A percentile compares a stretch with the other conserved stretches of the same genome.
These are phyloP conservation scores for Oscheius onirici DNA, from an alignment of 2,888 invertebrate species.

Conservation along the genomic window DNA sequence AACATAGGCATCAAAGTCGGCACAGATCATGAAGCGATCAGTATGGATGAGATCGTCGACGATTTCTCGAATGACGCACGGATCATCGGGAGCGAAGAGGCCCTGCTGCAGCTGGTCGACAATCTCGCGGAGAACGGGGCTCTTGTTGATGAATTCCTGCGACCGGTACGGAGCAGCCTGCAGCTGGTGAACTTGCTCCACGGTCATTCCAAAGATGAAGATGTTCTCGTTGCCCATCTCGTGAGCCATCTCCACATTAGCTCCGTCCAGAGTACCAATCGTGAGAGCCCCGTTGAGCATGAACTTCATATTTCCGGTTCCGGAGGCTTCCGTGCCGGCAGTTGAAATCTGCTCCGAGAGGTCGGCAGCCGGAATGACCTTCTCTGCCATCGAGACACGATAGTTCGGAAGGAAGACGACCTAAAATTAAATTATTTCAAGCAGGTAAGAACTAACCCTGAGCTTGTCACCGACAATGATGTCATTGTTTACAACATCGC, in stretches of 20 bases:
- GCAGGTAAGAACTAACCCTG: constrained; percentile 73
- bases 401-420: constrained; percentile 97
- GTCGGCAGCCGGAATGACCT: constrained; percentile 98
- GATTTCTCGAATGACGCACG: constrained; percentile 83
- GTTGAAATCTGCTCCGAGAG: constrained; percentile 98
- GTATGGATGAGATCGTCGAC: constrained; percentile 89
- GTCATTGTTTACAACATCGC: constrained; percentile 94
- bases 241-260: constrained; percentile 95
- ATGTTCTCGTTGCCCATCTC: constrained; percentile 96
- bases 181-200: constrained; percentile 81
- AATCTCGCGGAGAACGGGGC: constrained; percentile 87
- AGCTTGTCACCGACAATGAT: constrained; percentile 96
- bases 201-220: constrained; percentile 94
- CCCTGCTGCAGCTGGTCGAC: constrained; percentile 95
- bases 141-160: constrained; percentile 87
- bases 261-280: constrained; percentile 98
- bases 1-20: constrained; percentile 94
- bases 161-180: constrained; percentile 82
- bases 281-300: constrained; percentile 96
- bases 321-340: constrained; percentile 98
- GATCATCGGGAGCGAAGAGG: constrained; percentile 85
- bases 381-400: constrained; percentile 95
- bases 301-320: constrained; percentile 99
- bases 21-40: constrained; percentile 90
- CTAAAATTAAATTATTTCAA: constrained; percentile 48